Percentiles rank a stretch among this genome's conserved stretches.
phyloP scores from a whole-genome alignment of 1,140 invertebrate species.

The Drosophila pandora region DNA sequence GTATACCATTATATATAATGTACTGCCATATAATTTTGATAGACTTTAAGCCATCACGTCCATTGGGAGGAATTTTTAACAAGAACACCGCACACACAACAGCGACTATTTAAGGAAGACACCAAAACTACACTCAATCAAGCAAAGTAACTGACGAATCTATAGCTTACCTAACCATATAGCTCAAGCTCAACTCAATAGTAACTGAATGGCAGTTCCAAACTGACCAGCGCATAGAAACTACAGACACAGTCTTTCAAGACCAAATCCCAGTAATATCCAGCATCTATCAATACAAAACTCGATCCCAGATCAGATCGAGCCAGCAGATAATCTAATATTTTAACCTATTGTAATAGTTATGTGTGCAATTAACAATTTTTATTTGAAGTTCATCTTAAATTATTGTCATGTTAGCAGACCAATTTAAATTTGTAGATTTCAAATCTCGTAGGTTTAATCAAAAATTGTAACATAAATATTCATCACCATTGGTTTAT shows the following conservation, averaged over 20 bases:
- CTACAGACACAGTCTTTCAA: slow-evolving; percentile 75
- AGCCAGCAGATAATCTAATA: slow-evolving; percentile 39
- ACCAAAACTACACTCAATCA: slow-evolving; percentile 67
- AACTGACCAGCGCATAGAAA: slow-evolving; percentile 72
- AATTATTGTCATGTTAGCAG: slow-evolving; percentile 16
- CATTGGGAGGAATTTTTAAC: slow-evolving; percentile 62
- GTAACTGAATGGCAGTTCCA: slow-evolving; percentile 75
- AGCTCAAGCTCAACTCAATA: slow-evolving; percentile 73
- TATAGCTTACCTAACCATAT: slow-evolving; percentile 62
- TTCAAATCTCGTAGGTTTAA: slow-evolving; percentile 58
- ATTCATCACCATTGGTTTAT: slow-evolving; percentile 9
- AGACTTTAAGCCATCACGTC: slow-evolving; percentile 54
- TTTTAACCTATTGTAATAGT: slow-evolving; percentile 63
- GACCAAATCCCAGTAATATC: slow-evolving; percentile 37
- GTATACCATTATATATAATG: slow-evolving; percentile 56
- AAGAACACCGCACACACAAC: slow-evolving; percentile 28
- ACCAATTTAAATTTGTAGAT: slow-evolving; percentile 53
- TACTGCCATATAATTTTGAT: slow-evolving; percentile 46
- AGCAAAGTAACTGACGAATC: slow-evolving; percentile 32
- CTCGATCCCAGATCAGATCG: slow-evolving; percentile 17
- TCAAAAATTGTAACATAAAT: slow-evolving; percentile 13
- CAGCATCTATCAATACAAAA: slow-evolving; percentile 14
- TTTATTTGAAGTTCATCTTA: slow-evolving; percentile 28
- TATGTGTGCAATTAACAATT: slow-evolving; percentile 63
- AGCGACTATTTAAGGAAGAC: slow-evolving; percentile 16